Percentiles rank a stretch among this genome's conserved stretches.
These are phyloP conservation scores for Aurelia aurita DNA, from an alignment of 30 jellyfish, hydroid and myxozoan genomes.

Conservation along the genomic window DNA sequence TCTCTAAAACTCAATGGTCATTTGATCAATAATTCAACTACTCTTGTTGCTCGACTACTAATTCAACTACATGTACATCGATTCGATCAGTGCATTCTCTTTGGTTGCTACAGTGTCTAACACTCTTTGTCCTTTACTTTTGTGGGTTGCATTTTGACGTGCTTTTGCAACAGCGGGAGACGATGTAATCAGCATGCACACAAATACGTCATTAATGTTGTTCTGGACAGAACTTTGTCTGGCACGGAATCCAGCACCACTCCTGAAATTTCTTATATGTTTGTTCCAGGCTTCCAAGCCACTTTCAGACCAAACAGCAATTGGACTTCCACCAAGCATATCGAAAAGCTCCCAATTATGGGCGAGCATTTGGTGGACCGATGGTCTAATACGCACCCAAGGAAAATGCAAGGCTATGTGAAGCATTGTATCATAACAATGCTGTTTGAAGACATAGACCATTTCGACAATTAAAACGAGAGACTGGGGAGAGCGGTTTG, in stretches of 20 bases:
- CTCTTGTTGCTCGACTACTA: no score
- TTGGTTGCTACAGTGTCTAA: no score
- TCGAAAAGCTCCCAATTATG: constrained; percentile 16
- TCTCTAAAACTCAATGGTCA: no score
- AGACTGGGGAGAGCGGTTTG: no score
- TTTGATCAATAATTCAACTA: no score
- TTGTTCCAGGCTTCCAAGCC: constrained; percentile 11
- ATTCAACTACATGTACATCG: no score
- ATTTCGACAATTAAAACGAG: no score
- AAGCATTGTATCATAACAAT: background rate
- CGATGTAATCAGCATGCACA: background rate
- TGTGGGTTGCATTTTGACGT: no score
- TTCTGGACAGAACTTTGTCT: background rate
- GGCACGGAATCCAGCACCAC: constrained; percentile 5
- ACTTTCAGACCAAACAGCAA: constrained; percentile 6
- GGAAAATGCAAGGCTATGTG: background rate
- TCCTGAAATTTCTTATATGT: background rate
- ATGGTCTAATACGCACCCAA: background rate
- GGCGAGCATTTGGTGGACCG: background rate
- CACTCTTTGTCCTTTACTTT: no score
- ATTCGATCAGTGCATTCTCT: no score
- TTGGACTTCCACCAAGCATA: background rate
- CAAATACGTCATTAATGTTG: background rate
- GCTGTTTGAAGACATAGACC: background rate
- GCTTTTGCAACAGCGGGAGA: background rate